Evolutionary conservation across 2,888 invertebrate genomes (phyloP).

Genomic region (Imbricaverruca yamaguchii): DNA sequence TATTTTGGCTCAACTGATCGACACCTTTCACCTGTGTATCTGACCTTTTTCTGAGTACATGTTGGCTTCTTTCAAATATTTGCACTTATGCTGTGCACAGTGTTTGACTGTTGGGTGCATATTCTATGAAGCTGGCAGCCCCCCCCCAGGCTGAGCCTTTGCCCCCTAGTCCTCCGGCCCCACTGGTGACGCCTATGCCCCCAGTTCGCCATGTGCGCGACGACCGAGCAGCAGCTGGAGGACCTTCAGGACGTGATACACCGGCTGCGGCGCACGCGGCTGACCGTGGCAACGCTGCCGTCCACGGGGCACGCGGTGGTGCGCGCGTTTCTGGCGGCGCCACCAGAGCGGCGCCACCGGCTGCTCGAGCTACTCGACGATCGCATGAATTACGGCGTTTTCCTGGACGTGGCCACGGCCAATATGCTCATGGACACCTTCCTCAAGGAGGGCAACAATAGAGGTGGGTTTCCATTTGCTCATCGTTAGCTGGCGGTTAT

Average conservation of each 20-base stretch:
- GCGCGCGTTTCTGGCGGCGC: conserved; percentile 44
- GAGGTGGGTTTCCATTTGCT: conserved; percentile 35
- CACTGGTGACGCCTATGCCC: not conserved
- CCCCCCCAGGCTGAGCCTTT: too few species aligned
- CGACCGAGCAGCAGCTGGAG: conserved; percentile 49
- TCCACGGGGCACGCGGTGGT: conserved; percentile 78
- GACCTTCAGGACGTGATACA: conserved; percentile 64
- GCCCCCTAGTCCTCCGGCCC: too few species aligned
- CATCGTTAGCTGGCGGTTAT: too few species aligned
- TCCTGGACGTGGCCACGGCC: conserved; percentile 70
- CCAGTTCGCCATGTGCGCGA: not conserved
- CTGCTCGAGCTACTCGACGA: conserved; percentile 67
- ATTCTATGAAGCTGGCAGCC: too few species aligned
- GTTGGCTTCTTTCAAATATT: too few species aligned
- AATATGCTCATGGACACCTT: conserved; percentile 74
- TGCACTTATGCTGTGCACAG: too few species aligned
- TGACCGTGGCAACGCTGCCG: conserved; percentile 60
- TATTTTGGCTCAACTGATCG: too few species aligned
- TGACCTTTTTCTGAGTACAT: too few species aligned
- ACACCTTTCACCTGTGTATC: too few species aligned
- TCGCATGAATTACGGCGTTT: conserved; percentile 78
- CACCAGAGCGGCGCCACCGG: conserved; percentile 49
- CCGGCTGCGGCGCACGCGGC: conserved; percentile 62
- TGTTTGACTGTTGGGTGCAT: too few species aligned
- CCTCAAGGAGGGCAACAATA: conserved; percentile 57